phyloP scores from a whole-genome alignment of 2,113 vertebrate species.

The Corythornis vintsioides region DNA sequence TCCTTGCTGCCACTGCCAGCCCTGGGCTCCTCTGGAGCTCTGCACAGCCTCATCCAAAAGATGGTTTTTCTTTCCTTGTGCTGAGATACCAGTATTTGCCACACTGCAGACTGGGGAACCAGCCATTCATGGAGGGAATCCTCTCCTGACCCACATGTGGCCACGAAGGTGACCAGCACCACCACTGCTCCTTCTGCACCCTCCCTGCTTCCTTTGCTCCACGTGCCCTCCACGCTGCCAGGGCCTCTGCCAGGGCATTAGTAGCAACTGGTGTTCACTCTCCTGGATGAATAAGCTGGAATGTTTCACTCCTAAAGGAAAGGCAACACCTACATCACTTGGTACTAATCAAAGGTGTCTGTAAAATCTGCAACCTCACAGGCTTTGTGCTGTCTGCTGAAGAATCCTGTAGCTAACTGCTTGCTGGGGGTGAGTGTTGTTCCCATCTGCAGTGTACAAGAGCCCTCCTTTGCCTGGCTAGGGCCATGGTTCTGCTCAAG shows the following conservation, averaged over 20 bases:
- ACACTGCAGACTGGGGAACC: background rate
- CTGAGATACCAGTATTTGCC: slow-evolving; percentile 32
- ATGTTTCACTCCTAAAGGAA: background rate
- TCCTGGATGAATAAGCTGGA: background rate
- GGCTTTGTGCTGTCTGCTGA: background rate
- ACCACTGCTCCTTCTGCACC: background rate
- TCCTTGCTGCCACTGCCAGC: background rate
- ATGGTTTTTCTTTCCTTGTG: background rate
- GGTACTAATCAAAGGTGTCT: background rate
- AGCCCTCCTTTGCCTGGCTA: background rate
- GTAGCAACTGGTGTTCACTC: background rate
- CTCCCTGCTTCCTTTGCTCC: background rate
- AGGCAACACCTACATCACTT: background rate
- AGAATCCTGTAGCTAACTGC: background rate
- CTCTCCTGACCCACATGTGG: background rate
- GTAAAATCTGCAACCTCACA: background rate
- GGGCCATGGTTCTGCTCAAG: background rate
- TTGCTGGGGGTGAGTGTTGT: background rate
- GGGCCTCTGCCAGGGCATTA: background rate
- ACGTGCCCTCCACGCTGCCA: background rate
- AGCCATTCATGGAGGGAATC: background rate
- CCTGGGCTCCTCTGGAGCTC: background rate
- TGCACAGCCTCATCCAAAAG: background rate
- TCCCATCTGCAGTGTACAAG: background rate
- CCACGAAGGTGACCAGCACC: rapidly evolving